These are phyloP conservation scores for Cervus canadensis DNA, from an alignment of 2,113 vertebrate species.

Conservation along the genomic window DNA sequence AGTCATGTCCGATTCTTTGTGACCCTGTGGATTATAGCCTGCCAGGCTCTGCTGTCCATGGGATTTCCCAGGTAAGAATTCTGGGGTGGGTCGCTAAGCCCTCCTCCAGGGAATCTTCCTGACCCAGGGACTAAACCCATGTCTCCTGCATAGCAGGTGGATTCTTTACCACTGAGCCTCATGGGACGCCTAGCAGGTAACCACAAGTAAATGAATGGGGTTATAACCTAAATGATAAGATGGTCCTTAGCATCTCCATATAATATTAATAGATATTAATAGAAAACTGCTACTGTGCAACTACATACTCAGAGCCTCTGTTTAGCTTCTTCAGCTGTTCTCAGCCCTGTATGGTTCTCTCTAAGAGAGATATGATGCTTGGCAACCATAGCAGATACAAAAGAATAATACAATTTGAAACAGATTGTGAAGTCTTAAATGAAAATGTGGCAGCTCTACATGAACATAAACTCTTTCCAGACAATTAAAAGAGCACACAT, in stretches of 20 bases:
- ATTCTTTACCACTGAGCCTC: neutral
- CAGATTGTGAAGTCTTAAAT: neutral
- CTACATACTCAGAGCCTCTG: neutral
- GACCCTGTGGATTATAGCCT: neutral
- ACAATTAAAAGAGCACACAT: neutral
- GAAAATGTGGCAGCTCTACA: neutral
- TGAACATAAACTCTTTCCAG: neutral
- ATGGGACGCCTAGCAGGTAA: neutral
- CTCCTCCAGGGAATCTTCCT: neutral
- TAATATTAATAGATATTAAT: neutral
- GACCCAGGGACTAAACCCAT: neutral
- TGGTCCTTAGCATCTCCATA: neutral
- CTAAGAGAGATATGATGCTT: neutral
- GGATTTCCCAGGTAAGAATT: neutral
- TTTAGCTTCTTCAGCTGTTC: neutral
- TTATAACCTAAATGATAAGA: neutral
- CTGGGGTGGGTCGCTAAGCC: neutral
- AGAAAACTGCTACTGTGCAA: neutral
- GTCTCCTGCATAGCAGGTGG: neutral
- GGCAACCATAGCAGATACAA: neutral
- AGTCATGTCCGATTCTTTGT: neutral
- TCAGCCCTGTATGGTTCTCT: neutral
- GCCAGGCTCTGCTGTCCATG: neutral
- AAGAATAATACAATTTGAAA: neutral
- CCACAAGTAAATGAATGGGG: neutral